Evolutionary conservation across 2,888 invertebrate species (phyloP), one percentile per base, ranked within the genome.

Genomic region (Thera britannica): DNA sequence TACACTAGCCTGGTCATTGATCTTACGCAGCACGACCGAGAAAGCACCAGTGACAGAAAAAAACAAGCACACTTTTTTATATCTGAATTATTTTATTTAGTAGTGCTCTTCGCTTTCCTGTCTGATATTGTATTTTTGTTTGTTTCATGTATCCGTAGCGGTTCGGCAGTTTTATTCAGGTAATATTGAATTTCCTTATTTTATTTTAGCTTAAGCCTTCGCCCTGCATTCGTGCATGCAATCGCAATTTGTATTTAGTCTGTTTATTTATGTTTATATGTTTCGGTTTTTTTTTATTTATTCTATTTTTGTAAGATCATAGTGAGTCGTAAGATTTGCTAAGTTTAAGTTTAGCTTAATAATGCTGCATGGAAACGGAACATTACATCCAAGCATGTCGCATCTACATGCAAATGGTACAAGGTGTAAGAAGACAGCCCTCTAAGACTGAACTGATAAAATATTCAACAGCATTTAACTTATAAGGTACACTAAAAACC

Each of bases 71-170:
- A 41, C 41, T 7, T 7, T 6, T 4, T 7, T 4, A 5, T 5
- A 5, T 7, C 41, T 41, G 5, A 41, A 7, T 52, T 34, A 9
- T 65, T 65, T 59, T 3, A 9, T 38, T 38, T 35, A 48, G 58
- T 60, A 35, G 38, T 58, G 62, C 62, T 69, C 36, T 65, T 62
- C 4, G 60, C 63, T 61, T 68, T 44, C 51, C 48, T 65, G n/a
- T 73, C 70, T 72, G 70, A 70, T 66, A 58, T 66, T 85, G 79
- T 83, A 75, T 86, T 88, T 84, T 85, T 82, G 78, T 90, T 92
- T 92, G 93, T 93, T 93, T 90, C 93, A 93, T 93, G 93, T 93
- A 92, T 83, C 79, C 72, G 90, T 90, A 92, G 93, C 93, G 78
- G 93, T 93, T 54, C 92, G 92, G 84, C 92, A 93, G 81, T 84